phyloP scores from a whole-genome alignment of 1,140 invertebrate genomes.

The Alviniconcha marisindica region DNA sequence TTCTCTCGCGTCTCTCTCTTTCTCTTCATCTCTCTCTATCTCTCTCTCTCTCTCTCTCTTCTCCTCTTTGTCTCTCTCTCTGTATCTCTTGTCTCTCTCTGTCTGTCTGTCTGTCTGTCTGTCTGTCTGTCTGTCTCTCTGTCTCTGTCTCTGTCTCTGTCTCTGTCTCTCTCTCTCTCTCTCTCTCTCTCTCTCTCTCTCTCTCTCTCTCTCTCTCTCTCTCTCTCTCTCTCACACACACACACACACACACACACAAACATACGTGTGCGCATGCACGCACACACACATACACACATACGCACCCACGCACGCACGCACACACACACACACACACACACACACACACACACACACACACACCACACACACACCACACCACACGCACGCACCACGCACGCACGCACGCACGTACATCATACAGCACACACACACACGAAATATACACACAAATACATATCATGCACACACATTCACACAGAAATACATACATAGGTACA shows the following conservation, averaged over 20 bases:
- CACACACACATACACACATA: neutral
- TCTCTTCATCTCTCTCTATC: slow-evolving; percentile 77
- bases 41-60: neutral
- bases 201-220: neutral
- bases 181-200: no score
- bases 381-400: neutral
- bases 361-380: neutral
- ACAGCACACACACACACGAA: neutral
- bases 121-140: neutral
- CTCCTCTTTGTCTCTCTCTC: neutral
- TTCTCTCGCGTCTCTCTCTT: slow-evolving; percentile 83
- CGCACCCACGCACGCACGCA: neutral
- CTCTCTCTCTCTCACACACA: neutral
- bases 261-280: neutral
- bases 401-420: neutral
- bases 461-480: neutral
- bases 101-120: neutral
- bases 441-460: neutral
- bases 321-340: neutral
- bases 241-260: slow-evolving; percentile 10
- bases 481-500: neutral
- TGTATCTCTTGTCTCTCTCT: neutral
- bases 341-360: neutral
- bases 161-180: no score
- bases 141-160: no score